Conservation (phyloP, 2,113 vertebrate species). For the Hystrix cristata region DNA sequence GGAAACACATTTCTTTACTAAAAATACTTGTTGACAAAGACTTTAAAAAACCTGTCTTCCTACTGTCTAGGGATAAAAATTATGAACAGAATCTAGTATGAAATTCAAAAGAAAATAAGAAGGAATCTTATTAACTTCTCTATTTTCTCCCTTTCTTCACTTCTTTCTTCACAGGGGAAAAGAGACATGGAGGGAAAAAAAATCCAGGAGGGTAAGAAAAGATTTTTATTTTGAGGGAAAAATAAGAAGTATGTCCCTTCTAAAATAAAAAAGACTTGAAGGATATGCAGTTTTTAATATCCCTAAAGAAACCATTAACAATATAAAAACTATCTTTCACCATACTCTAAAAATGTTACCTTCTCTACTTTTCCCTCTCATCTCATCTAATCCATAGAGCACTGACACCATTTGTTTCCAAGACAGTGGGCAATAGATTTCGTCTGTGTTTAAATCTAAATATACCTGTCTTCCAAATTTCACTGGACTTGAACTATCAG, state of each 20-base stretch:
- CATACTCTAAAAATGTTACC: background rate
- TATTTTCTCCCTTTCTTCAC: background rate
- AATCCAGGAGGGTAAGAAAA: background rate
- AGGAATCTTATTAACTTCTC: background rate
- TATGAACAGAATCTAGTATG: background rate
- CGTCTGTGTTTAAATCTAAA: background rate
- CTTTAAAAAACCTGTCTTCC: background rate
- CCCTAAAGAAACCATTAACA: background rate
- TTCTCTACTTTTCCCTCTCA: background rate
- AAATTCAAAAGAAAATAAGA: background rate
- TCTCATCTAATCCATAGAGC: background rate
- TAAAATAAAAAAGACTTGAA: background rate
- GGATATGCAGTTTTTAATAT: background rate
- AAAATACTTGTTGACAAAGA: background rate
- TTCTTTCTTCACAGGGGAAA: background rate
- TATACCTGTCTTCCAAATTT: background rate
- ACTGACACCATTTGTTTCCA: background rate
- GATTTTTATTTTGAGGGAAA: background rate
- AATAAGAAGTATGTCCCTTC: background rate
- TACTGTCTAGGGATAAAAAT: background rate
- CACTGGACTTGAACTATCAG: background rate
- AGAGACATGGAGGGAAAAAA: background rate
- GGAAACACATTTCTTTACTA: conserved; percentile 39
- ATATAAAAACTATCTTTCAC: background rate
- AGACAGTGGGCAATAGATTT: background rate